phyloP scores from a whole-genome alignment of 2,113 vertebrate species.

The Menidia beryllina region DNA sequence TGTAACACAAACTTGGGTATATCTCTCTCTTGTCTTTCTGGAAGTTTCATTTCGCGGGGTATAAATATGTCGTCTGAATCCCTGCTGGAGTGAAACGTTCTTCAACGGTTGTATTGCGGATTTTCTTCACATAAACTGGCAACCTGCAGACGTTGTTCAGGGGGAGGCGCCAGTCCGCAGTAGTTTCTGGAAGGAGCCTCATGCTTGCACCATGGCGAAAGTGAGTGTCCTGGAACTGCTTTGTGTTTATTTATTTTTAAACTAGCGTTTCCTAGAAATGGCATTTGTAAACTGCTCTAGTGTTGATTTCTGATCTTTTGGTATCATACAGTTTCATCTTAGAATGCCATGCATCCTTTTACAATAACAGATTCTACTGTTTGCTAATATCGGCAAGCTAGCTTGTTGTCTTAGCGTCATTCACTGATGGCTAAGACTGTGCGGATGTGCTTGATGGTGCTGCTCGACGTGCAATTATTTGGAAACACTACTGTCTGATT shows the following conservation, averaged over 20 bases:
- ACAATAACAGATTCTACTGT: constrained; percentile 1
- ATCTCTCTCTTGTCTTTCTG: constrained; percentile 19
- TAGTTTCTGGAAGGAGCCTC: constrained; percentile 87
- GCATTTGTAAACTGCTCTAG: not conserved
- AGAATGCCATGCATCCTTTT: not conserved
- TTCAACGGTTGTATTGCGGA: not conserved
- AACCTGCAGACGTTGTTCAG: constrained; percentile 46
- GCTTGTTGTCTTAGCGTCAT: constrained; percentile 54
- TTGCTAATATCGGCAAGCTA: constrained; percentile 34
- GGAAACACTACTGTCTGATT: accelerated
- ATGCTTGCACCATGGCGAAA: constrained; percentile 85
- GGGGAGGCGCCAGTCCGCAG: constrained; percentile 75
- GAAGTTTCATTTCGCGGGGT: constrained; percentile 14
- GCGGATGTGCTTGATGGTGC: not conserved
- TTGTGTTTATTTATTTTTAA: not conserved
- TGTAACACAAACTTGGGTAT: not conserved
- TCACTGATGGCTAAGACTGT: constrained; percentile 23
- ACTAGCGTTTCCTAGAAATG: not conserved
- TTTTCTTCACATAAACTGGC: constrained; percentile 58
- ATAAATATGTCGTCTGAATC: not conserved
- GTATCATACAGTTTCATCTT: not conserved
- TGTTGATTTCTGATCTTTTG: not conserved
- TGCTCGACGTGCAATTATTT: accelerated
- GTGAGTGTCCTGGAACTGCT: constrained; percentile 70
- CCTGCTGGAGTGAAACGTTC: not conserved